Percentiles rank a stretch among this genome's conserved stretches.
Conservation (phyloP, 2,797 vertebrate genomes). For the Graptemys geographica region DNA sequence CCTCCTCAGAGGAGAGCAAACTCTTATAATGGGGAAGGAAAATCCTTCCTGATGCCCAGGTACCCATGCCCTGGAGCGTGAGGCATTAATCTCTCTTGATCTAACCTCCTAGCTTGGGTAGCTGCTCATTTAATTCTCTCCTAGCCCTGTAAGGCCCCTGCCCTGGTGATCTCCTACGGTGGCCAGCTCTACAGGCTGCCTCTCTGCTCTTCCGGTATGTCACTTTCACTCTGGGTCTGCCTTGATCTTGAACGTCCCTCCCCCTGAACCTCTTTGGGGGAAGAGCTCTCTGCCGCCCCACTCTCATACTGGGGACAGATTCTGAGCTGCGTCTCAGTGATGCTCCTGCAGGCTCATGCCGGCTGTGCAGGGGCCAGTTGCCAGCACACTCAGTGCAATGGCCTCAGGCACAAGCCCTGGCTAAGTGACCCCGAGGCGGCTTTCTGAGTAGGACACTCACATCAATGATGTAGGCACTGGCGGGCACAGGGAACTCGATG, state of each 20-base stretch:
- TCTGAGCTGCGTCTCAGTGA: neutral
- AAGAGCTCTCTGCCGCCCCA: neutral
- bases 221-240: neutral
- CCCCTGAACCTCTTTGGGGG: neutral
- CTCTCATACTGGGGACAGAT: neutral
- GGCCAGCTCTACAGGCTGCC: neutral
- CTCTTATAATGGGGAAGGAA: neutral
- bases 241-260: neutral
- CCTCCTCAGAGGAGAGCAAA: neutral
- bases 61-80: neutral
- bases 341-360: neutral
- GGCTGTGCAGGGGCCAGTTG: neutral
- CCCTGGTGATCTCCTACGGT: no score
- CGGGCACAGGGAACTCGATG: conserved; percentile 47
- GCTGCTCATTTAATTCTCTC: neutral
- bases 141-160: neutral
- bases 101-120: neutral
- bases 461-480: conserved; percentile 71
- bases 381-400: neutral
- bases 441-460: conserved; percentile 34
- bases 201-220: neutral
- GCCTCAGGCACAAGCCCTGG: neutral
- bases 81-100: no score
- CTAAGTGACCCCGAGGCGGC: fast-evolving
- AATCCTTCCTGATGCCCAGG: neutral